Base-by-base conservation (phyloP, 2,797 vertebrate species). In the Threskiornis aethiopicus region DNA sequence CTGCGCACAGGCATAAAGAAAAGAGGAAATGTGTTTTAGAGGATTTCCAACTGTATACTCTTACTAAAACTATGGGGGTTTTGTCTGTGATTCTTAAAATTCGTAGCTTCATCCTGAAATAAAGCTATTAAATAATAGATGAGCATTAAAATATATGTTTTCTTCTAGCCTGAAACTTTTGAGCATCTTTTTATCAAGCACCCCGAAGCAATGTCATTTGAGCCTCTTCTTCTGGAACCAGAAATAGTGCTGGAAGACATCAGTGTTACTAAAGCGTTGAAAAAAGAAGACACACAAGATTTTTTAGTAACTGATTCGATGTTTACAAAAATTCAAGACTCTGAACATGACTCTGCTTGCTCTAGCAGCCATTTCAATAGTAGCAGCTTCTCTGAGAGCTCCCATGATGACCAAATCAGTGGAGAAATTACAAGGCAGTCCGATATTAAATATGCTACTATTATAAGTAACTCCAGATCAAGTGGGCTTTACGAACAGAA, bases 171-270 rank as follows among this genome's bases (percentile, higher is more conserved):
- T 82, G 99, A 99, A 94, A 98, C 98, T 21, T 98, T 99, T 82
- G 98, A 99, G 85, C 98, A 98, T 85, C 97, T 99, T 91, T 99
- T 99, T 96, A 91, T 97, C 97, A 98, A 97, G 92, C 98, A 98
- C 44, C 97, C 98, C 3, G 98, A 98, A 61, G 98, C 98, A 26
- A 95, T 98, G 71, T 96, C 98, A 11, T 97, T 98, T 80, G 99
- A 98, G 96, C 99, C 99, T 5, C 98, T 99, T 78, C 98, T 99
- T 89, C 96, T 99, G 87, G 98, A 99, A 39, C 94, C 98, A 31
- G 99, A 99, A 97, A 96, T 98, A 42, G 97, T 99, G 96, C 99
- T 99, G 84, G 98, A 99, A 94, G 98, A 99, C 29, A 97, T 99
- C 96, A 98, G 98, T 44, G 84, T 99, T 55, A 98, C 98, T 65